Base-by-base conservation (phyloP, 2,888 invertebrate species). In the Eledone cirrhosa region DNA sequence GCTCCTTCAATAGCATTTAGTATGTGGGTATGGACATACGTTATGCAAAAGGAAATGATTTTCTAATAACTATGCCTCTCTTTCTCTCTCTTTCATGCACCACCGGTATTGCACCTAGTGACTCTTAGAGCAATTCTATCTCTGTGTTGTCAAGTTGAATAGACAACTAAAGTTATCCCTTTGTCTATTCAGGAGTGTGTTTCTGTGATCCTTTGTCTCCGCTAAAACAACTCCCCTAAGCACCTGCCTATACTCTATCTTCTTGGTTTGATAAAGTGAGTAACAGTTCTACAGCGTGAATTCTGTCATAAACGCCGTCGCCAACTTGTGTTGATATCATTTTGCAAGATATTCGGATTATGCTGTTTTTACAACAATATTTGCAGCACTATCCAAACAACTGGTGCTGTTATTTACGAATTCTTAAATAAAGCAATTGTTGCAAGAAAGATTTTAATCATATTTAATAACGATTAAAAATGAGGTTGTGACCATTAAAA, bases 41-140 rank as follows among this genome's bases (percentile, higher is more conserved):
- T 72, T 72, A 41, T 72, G 72, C 33, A 72, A 72, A 22, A 19
- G 72, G 72, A 72, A 72, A 41, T 72, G 72, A n/a, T 33, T 41
- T n/a, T n/a, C 41, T n/a, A 16, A 72, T n/a, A n/a, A 8, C 31
- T 41, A n/a, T 72, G 31, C 31, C 22, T 41, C n/a, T 72, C 33
- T 33, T 8, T n/a, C 8, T 24, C n/a, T 63, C 27, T 41, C 41
- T 41, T 11, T 41, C 41, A 41, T 11, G 41, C 41, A 11, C 41
- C 41, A 41, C 41, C 41, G 41, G 11, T 72, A n/a, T 72, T 72
- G 33, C 72, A 33, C 72, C n/a, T 1, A 72, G 31, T 69, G 69
- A 69, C 72, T 72, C 11, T 16, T 29, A 8, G 19, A 29, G n/a
- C 72, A 72, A n/a, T 31, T 72, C 72, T 19, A 41, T 72, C 41